phyloP scores from a whole-genome alignment of 1,140 invertebrate genomes.

The Ridgeia piscesae region DNA sequence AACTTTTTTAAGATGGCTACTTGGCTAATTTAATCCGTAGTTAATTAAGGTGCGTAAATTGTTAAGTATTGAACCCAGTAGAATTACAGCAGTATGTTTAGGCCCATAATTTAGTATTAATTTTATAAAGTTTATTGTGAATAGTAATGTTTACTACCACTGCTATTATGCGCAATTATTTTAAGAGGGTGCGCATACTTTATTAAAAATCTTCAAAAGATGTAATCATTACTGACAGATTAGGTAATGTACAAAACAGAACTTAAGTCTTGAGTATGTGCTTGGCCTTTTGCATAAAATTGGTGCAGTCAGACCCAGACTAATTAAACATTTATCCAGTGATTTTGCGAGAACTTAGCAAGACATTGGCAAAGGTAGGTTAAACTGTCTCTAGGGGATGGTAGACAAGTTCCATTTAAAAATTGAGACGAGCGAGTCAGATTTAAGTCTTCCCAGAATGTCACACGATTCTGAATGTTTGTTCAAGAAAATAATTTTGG shows the following conservation, averaged over 20 bases:
- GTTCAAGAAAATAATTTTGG: background rate
- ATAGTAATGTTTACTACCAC: too few relatives aligned
- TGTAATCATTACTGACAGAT: too few relatives aligned
- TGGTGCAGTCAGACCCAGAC: background rate
- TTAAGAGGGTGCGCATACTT: too few relatives aligned
- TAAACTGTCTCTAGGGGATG: background rate
- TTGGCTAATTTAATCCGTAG: background rate
- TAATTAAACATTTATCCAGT: background rate
- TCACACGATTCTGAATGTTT: background rate
- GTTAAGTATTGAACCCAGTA: background rate
- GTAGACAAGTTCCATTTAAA: background rate
- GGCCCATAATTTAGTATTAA: background rate
- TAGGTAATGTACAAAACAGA: background rate
- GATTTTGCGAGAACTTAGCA: background rate
- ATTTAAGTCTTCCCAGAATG: background rate
- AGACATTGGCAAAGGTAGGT: background rate
- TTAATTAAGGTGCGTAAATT: too few relatives aligned
- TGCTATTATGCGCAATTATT: too few relatives aligned
- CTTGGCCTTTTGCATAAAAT: background rate
- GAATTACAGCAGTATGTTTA: background rate
- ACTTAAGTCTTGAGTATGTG: background rate
- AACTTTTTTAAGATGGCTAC: background rate
- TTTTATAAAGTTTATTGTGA: background rate
- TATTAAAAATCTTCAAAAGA: too few relatives aligned
- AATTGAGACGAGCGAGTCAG: background rate